Evolutionary conservation across 2,888 invertebrate species (phyloP).

Genomic region (Anthrax anthrax): DNA sequence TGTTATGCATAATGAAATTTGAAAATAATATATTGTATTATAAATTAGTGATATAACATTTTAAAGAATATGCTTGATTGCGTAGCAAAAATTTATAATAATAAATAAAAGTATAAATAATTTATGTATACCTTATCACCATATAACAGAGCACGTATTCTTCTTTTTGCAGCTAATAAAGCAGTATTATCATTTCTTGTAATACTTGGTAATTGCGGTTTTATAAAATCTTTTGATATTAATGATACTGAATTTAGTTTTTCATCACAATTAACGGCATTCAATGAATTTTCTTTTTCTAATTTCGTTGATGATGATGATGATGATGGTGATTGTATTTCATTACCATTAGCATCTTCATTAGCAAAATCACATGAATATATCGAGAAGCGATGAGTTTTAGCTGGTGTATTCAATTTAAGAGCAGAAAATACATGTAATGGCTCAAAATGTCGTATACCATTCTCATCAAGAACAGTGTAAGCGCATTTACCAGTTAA

Average conservation of each 20-base stretch:
- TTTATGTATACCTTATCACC: slow-evolving; percentile 12
- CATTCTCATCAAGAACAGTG: slow-evolving; percentile 60
- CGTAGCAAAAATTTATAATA: too few relatives aligned
- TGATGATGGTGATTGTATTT: not conserved
- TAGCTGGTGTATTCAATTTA: slow-evolving; percentile 45
- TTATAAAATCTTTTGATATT: not conserved
- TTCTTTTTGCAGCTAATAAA: slow-evolving; percentile 7
- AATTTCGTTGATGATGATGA: not conserved
- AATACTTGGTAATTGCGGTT: not conserved
- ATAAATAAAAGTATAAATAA: not conserved
- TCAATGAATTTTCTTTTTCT: slow-evolving; percentile 5
- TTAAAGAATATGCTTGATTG: too few relatives aligned
- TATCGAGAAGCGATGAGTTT: slow-evolving; percentile 50
- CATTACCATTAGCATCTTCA: slow-evolving; percentile 6
- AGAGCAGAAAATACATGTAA: slow-evolving; percentile 58
- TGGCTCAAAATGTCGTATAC: slow-evolving; percentile 61
- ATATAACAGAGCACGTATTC: slow-evolving; percentile 9
- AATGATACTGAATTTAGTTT: not conserved
- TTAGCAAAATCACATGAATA: slow-evolving; percentile 43
- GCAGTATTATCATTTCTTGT: slow-evolving; percentile 6
- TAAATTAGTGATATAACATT: too few relatives aligned
- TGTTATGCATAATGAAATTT: too few relatives aligned
- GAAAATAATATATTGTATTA: too few relatives aligned
- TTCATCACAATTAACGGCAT: not conserved
- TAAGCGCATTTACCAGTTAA: slow-evolving; percentile 61